Evolutionary conservation across 2,888 invertebrate species (phyloP).

Genomic region (Schrankia costaestrigalis): DNA sequence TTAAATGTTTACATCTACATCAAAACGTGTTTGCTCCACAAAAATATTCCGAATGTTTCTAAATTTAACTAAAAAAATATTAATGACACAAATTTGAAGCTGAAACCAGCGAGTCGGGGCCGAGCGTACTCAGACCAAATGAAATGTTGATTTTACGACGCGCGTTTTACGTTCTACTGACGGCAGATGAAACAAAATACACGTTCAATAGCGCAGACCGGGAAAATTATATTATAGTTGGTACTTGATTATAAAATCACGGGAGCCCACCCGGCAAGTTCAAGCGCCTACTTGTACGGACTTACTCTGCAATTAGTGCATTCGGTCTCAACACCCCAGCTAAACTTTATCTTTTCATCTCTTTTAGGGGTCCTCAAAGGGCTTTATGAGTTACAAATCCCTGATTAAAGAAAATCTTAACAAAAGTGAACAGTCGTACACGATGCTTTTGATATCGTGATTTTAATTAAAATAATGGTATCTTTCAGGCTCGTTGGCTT

Average conservation of each 20-base stretch:
- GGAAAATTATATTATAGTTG: conserved; percentile 70
- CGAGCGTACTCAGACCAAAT: conserved; percentile 48
- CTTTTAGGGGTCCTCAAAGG: conserved; percentile 22
- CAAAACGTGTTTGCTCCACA: conserved; percentile 8
- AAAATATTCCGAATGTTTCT: conserved; percentile 18
- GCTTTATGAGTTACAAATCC: conserved; percentile 18
- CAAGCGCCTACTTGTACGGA: conserved; percentile 31
- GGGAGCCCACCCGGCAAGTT: conserved; percentile 45
- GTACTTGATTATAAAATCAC: conserved; percentile 69
- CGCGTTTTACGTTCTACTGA: conserved; percentile 55
- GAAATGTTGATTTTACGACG: conserved; percentile 70
- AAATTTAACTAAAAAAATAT: conserved; percentile 44
- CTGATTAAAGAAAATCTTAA: conserved; percentile 30
- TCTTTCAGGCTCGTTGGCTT: conserved; percentile 39
- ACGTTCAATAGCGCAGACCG: conserved; percentile 72
- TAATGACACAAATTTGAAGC: conserved; percentile 61
- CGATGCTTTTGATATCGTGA: conserved; percentile 28
- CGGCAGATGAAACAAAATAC: conserved; percentile 75
- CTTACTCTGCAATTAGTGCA: conserved; percentile 40
- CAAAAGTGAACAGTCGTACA: conserved; percentile 31
- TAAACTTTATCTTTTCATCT: conserved; percentile 29
- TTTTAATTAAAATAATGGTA: conserved; percentile 44
- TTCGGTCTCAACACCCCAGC: conserved; percentile 20
- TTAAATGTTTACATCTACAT: conserved; percentile 5
- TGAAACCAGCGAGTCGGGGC: conserved; percentile 37